phyloP scores from a whole-genome alignment of 2,797 vertebrate genomes.

The Myioborus melanocephalus region DNA sequence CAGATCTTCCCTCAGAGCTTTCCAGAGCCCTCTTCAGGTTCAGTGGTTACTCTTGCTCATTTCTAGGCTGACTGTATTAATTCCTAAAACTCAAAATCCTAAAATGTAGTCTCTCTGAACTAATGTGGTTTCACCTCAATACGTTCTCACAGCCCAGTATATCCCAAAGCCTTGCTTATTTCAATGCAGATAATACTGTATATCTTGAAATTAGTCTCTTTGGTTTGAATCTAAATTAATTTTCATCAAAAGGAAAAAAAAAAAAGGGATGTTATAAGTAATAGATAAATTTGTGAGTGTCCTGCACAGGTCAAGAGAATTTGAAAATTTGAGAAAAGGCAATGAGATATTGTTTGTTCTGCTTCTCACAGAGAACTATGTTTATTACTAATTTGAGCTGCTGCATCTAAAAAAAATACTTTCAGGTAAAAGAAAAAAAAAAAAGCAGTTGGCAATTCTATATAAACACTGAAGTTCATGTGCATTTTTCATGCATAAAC shows the following conservation, averaged over 20 bases:
- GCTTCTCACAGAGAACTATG: not conserved
- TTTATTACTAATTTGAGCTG: not conserved
- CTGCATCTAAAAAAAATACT: not conserved
- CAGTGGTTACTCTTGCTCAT: not conserved
- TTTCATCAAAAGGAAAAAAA: not conserved
- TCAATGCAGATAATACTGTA: not conserved
- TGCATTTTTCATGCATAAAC: not conserved
- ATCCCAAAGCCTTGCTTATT: not conserved
- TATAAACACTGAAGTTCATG: not conserved
- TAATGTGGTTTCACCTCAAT: not conserved
- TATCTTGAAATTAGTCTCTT: not conserved
- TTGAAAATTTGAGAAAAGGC: accelerated
- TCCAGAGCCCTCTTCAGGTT: not conserved
- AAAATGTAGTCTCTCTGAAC: not conserved
- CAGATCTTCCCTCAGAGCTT: not conserved
- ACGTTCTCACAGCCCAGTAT: not conserved
- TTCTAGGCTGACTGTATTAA: not conserved
- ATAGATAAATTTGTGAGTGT: accelerated
- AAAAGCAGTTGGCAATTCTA: not conserved
- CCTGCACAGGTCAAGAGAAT: not conserved
- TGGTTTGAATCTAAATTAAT: not conserved
- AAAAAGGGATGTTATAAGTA: accelerated
- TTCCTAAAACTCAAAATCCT: not conserved
- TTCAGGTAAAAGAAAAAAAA: not conserved
- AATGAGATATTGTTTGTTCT: not conserved